Conservation (phyloP, 37 sponge, comb jelly and placozoan genomes). For the Ianthella basta region DNA sequence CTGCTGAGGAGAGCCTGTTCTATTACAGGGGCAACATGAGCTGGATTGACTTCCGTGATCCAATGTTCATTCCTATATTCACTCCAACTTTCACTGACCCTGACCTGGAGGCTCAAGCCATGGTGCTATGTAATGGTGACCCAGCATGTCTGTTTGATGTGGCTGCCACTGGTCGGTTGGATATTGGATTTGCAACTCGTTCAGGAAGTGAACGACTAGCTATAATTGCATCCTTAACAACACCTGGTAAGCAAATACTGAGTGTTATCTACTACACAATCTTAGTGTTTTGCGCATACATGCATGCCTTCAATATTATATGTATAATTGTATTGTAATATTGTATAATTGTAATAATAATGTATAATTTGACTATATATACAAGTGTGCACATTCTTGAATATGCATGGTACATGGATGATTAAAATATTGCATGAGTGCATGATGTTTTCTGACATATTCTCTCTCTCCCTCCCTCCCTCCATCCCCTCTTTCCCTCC, state of each 20-base stretch:
- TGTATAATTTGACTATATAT: too few relatives aligned
- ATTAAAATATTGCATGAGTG: too few relatives aligned
- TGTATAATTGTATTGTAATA: too few relatives aligned
- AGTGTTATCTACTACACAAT: too few relatives aligned
- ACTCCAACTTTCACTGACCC: conserved; percentile 47
- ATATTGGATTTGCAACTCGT: conserved; percentile 57
- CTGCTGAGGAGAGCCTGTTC: conserved; percentile 46
- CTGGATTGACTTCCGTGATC: conserved; percentile 50
- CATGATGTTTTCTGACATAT: too few relatives aligned
- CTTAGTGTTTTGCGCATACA: too few relatives aligned
- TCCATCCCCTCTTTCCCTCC: background rate
- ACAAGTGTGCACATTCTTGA: too few relatives aligned
- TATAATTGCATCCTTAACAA: conserved; percentile 27
- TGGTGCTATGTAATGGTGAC: conserved; percentile 42
- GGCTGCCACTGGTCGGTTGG: conserved; percentile 54
- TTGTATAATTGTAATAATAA: too few relatives aligned
- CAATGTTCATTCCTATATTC: conserved; percentile 55
- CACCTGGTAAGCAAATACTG: conserved; percentile 31
- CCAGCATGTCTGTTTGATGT: conserved; percentile 65
- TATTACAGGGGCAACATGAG: conserved; percentile 39
- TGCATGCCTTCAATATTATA: too few relatives aligned
- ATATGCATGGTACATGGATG: too few relatives aligned
- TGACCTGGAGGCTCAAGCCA: conserved; percentile 49
- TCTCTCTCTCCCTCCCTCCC: too few relatives aligned
- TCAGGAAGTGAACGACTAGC: conserved; percentile 27